phyloP scores from a whole-genome alignment of 2,888 invertebrate species.

The Homarus gammarus region DNA sequence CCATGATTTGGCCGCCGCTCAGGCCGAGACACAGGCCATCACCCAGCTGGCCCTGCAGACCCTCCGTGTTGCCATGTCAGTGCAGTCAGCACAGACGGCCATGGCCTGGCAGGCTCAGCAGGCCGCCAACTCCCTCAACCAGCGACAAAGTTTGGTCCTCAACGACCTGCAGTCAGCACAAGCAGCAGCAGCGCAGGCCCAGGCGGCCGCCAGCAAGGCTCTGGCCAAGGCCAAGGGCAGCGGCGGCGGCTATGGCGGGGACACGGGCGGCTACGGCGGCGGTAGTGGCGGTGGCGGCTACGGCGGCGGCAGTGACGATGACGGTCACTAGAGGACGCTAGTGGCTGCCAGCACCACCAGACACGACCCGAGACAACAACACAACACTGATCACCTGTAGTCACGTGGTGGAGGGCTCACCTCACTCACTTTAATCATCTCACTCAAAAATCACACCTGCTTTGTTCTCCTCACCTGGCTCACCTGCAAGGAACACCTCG shows the following conservation, averaged over 20 bases:
- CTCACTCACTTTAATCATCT: no score
- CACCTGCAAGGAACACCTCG: no score
- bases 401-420: no score
- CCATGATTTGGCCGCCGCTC: conserved; percentile 2
- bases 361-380: no score
- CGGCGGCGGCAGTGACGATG: no score
- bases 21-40: conserved; percentile 61
- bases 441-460: no score
- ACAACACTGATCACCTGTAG: no score
- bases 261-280: conserved; percentile 15
- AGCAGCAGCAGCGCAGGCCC: conserved; percentile 62
- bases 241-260: conserved; percentile 33
- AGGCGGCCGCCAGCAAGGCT: conserved; percentile 61
- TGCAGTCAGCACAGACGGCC: conserved; percentile 48
- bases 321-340: no score
- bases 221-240: conserved; percentile 62
- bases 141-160: conserved; percentile 40
- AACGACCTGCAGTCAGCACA: conserved; percentile 57
- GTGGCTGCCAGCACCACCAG: no score
- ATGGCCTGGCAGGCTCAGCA: conserved; percentile 72
- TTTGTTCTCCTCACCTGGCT: no score
- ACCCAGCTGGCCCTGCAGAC: conserved; percentile 38
- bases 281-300: no score
- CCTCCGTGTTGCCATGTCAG: conserved; percentile 18
- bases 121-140: conserved; percentile 55